Evolutionary conservation across 2,888 invertebrate genomes (phyloP), one percentile per base, ranked within the genome.

Genomic region (Parochlus steinenii): DNA sequence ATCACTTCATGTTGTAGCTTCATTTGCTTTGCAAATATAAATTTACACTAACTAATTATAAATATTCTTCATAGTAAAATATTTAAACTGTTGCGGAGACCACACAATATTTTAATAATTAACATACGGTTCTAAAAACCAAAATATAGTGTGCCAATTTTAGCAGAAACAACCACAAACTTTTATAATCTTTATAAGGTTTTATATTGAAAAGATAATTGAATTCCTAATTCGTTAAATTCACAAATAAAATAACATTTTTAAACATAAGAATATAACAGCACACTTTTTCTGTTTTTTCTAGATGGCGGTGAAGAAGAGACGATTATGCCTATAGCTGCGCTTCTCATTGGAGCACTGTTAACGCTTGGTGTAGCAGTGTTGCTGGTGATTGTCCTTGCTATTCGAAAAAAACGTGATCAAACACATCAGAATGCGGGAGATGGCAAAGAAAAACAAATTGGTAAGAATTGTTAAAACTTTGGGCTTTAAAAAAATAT

Each of bases 271-370:
- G 20, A 25, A 28, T 35, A 7, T 37, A n/a, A n/a, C n/a, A n/a
- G n/a, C n/a, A n/a, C n/a, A n/a, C n/a, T n/a, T 37, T 37, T 31
- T 38, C 39, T 37, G 38, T 45, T 43, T 41, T 40, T 54, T 56
- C 14, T 54, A 77, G 77, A 77, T 61, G 72, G 74, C 44, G 75
- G 72, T 45, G 66, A 67, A 38, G 66, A 71, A 14, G 70, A 80
- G 41, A 76, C 71, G 33, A 70, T 80, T 41, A 58, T 81, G 22
- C 79, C 81, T 2, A 54, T 83, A 24, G 76, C 81, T 2, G 70
- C 80, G 4, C 56, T 75, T 31, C 54, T 75, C 27, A 69, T 71
- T 48, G 70, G 82, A 49, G 64, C 71, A 46, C 53, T 74, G n/a
- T 62, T 74, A 44, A 72, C 71, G 5, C 60, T 74, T 27, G 71